Evolutionary conservation across 2,797 vertebrate species (phyloP).

Genomic region (Poeciliopsis presidionis): DNA sequence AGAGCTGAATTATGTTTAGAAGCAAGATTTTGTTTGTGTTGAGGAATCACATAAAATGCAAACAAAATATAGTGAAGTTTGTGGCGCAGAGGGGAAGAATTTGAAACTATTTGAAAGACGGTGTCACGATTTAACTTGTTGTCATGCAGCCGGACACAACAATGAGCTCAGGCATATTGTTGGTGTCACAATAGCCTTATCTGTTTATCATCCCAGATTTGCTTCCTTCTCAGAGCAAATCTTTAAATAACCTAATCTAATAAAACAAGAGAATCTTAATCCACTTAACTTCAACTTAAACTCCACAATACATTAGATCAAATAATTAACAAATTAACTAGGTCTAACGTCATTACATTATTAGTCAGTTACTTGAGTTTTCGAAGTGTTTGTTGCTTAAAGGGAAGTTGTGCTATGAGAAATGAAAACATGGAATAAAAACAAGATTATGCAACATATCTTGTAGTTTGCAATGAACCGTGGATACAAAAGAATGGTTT

Average conservation of each 20-base stretch:
- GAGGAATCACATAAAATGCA: background rate
- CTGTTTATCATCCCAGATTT: background rate
- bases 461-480: background rate
- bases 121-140: background rate
- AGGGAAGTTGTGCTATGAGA: background rate
- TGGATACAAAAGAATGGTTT: background rate
- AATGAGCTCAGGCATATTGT: background rate
- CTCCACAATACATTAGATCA: background rate
- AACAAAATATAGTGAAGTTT: background rate
- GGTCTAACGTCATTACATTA: conserved; percentile 1
- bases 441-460: no score
- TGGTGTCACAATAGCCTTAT: background rate
- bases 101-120: background rate
- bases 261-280: background rate
- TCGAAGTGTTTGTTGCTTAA: background rate
- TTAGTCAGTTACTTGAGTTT: background rate
- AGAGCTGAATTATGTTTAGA: background rate
- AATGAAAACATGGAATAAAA: background rate
- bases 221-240: background rate
- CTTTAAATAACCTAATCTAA: conserved; percentile 18
- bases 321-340: background rate
- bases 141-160: background rate
- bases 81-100: background rate
- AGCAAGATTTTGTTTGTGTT: background rate
- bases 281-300: background rate